Evolutionary conservation across 2,797 vertebrate genomes (phyloP), one percentile per base, ranked within the genome.

Genomic region (Tiaroga cobitis): DNA sequence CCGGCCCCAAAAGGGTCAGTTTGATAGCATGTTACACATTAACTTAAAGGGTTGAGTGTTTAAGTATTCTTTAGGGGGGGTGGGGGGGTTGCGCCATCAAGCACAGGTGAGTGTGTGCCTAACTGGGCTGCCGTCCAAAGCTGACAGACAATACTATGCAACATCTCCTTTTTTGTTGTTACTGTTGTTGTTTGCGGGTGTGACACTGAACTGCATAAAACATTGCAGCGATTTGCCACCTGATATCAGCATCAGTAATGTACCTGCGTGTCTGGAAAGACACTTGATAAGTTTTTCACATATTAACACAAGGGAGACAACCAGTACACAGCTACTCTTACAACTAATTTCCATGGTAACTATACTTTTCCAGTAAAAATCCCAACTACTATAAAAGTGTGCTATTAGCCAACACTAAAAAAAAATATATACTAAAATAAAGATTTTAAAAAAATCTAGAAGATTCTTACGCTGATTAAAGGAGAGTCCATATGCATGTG

Each of bases 101-200:
- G 54, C 80, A 80, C 84, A 85, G 84, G 83, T 86, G 89, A 89
- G 85, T 81, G 37, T 84, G 75, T 84, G 88, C 90, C 69, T 24
- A 84, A 88, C 72, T 56, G 91, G 94, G 93, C 94, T 86, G 74
- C 61, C 46, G 85, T 89, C 93, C 93, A 94, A 91, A 92, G 87
- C 89, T 93, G 92, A 93, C 92, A 87, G 94, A 90, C 92, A 92
- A 92, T 88, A 92, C 92, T 86, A 94, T 91, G 93, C 87, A 90
- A 89, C 90, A 92, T 93, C 92, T 92, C 73, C 84, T 85, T 94
- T 70, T 39, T 77, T 79, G 76, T 61, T 75, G 68, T 43, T 76
- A 15, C 5, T 49, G 81, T 43, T 94, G 94, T 94, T 92, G 90
- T 91, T 92, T 81, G 87, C 89, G 90, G 2, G 90, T 92, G 89